Percentiles rank a stretch among this genome's conserved stretches.
Evolutionary conservation across 2,113 vertebrate genomes (phyloP).

Genomic region (Cyanoramphus novaezelandiae): DNA sequence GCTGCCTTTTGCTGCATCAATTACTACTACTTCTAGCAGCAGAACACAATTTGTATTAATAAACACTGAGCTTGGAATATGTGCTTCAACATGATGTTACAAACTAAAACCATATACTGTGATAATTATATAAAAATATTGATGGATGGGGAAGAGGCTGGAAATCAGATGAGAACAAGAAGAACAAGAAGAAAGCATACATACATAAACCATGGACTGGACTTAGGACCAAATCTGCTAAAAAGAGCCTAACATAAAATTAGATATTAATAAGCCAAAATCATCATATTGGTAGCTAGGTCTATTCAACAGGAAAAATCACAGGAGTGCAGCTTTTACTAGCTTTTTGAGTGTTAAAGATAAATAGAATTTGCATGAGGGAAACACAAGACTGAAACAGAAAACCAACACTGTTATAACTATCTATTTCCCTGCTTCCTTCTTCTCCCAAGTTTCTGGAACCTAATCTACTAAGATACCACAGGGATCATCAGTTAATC

Average conservation of each 20-base stretch:
- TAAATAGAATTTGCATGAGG: background rate
- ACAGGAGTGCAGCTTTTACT: background rate
- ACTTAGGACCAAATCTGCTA: background rate
- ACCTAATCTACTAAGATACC: background rate
- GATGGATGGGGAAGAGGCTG: accelerated
- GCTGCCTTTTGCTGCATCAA: background rate
- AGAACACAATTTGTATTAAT: background rate
- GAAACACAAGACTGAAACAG: background rate
- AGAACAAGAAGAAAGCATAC: background rate
- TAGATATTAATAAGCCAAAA: background rate
- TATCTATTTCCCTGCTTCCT: background rate
- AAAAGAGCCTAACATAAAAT: background rate
- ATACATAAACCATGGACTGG: background rate
- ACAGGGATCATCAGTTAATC: background rate
- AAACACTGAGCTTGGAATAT: background rate
- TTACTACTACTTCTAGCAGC: background rate
- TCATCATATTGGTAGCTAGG: background rate
- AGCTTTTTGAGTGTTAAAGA: background rate
- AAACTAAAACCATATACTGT: background rate
- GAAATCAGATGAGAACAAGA: background rate
- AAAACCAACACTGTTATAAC: background rate
- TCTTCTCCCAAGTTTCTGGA: background rate
- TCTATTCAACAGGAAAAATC: background rate
- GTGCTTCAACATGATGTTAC: background rate
- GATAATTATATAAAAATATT: background rate